phyloP scores from a whole-genome alignment of 2,888 invertebrate genomes.

The Athripsodes cinereus region DNA sequence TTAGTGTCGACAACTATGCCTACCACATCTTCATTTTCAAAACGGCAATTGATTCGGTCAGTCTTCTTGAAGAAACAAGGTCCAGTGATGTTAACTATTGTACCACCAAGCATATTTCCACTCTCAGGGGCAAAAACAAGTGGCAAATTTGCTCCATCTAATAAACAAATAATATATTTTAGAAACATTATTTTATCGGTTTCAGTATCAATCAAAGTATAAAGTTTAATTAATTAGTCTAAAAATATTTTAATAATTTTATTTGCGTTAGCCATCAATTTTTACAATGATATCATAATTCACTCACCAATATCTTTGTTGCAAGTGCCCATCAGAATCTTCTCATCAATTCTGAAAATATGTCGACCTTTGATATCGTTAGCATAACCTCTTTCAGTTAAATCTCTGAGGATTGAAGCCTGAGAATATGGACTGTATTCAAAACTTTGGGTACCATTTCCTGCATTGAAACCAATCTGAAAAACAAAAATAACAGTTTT shows the following conservation, averaged over 20 bases:
- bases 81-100: constrained; percentile 93
- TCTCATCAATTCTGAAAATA: constrained; percentile 92
- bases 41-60: constrained; percentile 75
- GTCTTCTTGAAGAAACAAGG: constrained; percentile 83
- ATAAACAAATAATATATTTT: not conserved
- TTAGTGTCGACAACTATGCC: constrained; percentile 74
- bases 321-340: constrained; percentile 88
- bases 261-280: too few relatives aligned
- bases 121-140: constrained; percentile 90
- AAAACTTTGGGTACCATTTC: constrained; percentile 85
- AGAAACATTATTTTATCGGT: not conserved
- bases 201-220: not conserved
- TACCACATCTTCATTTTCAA: constrained; percentile 72
- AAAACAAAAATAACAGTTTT: not conserved
- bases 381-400: constrained; percentile 79
- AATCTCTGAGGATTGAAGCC: constrained; percentile 73
- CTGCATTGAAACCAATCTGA: constrained; percentile 93
- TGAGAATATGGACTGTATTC: constrained; percentile 90
- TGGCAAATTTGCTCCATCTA: constrained; percentile 75
- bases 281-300: too few relatives aligned
- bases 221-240: not conserved
- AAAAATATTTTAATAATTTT: not conserved
- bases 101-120: constrained; percentile 96
- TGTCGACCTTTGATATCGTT: constrained; percentile 87
- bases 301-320: constrained; percentile 85